Evolutionary conservation across 2,797 vertebrate genomes (phyloP).

Genomic region (Scarus forsteni): DNA sequence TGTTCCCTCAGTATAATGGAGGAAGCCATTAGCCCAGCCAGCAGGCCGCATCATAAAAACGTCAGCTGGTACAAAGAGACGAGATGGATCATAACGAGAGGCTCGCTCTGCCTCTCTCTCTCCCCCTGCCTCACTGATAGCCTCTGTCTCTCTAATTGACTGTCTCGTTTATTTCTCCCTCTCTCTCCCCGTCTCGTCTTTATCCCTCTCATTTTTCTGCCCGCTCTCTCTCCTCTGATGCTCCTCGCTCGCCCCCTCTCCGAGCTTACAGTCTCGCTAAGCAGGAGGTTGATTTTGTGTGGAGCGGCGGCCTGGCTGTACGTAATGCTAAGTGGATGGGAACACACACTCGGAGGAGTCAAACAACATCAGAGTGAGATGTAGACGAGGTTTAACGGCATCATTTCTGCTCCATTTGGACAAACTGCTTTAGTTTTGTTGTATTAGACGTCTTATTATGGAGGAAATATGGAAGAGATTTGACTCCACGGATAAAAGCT

Average conservation of each 20-base stretch:
- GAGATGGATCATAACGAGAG: conserved; percentile 77
- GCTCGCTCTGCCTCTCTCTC: conserved; percentile 50
- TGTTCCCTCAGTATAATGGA: conserved; percentile 73
- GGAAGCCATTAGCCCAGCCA: conserved; percentile 72
- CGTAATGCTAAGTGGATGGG: conserved; percentile 43
- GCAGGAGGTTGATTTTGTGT: conserved; percentile 50
- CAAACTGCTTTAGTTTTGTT: not conserved
- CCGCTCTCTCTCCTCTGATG: conserved; percentile 35
- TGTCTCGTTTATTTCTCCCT: conserved; percentile 60
- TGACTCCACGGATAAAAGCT: too few relatives aligned
- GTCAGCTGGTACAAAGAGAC: conserved; percentile 72
- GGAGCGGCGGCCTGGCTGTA: conserved; percentile 40
- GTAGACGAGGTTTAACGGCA: conserved; percentile 2
- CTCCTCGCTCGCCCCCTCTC: not conserved
- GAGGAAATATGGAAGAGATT: too few relatives aligned
- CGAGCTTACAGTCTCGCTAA: not conserved
- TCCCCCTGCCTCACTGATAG: conserved; percentile 54
- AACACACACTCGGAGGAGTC: conserved; percentile 19
- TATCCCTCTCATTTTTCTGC: conserved; percentile 56
- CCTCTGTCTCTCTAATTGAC: conserved; percentile 69
- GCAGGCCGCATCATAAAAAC: conserved; percentile 75
- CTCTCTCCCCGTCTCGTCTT: conserved; percentile 47
- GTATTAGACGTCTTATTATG: too few relatives aligned
- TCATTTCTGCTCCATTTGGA: not conserved
- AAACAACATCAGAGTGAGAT: not conserved